Base-by-base conservation (phyloP, 2,888 invertebrate genomes). In the Octodonta nipae region DNA sequence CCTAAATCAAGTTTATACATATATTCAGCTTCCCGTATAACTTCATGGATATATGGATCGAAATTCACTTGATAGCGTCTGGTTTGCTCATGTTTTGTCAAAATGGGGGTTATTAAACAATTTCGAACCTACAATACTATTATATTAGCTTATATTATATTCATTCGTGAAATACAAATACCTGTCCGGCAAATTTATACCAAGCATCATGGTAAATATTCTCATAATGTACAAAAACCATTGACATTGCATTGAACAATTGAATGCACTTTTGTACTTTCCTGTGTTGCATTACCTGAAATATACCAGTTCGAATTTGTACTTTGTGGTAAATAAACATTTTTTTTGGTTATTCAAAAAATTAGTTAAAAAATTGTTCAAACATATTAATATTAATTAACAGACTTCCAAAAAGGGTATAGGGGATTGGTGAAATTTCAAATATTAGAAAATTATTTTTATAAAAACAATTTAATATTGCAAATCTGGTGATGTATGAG, bases 191-290 rank as follows among this genome's bases (percentile, higher is more conserved):
- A 54, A 80, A 78, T 50, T 78, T 73, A 39, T 65, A 73, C 87
- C 87, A 87, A 1, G 83, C 81, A 43, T 72, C 70, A 50, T 88
- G 85, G 56, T 84, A 82, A 36, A 85, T 75, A 48, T 81, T 69
- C 60, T 88, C 87, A 50, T 79, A 88, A 52, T 86, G 83, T 10
- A 82, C 70, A 39, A 88, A 76, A 3, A 86, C 83, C 36, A 75
- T 75, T 15, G 77, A 71, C 60, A 88, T 67, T 2, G 79, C 77
- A 52, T 88, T 88, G 53, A 77, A 87, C 31, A 80, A 65, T 49
- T 80, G 80, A 30, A 83, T 77, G 30, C 78, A 76, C 32, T 75
- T 71, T 53, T 80, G 81, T 4, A 78, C 75, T 46, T 75, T 76
- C 55, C 77, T 70, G 49, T 78, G 71, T 1, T 58, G 56, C 41